These are phyloP conservation scores for Thaumatotibia leucotreta DNA, from an alignment of 1,140 invertebrate genomes.

Conservation along the genomic window DNA sequence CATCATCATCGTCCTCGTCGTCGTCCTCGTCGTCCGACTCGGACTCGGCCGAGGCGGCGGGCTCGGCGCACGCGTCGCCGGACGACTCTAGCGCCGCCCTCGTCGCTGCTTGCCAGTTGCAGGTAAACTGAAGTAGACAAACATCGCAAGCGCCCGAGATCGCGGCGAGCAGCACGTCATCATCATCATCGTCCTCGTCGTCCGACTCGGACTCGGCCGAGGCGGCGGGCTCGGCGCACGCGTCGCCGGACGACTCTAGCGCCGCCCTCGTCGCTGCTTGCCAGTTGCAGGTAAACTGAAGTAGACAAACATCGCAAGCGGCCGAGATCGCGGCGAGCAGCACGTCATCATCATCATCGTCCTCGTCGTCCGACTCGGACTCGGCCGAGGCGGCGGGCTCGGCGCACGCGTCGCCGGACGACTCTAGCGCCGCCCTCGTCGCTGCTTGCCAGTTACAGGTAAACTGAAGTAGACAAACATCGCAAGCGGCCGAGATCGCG, in stretches of 20 bases:
- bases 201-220: too few species aligned
- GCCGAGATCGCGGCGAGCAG: conserved; percentile 55
- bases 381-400: conserved; percentile 59
- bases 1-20: conserved; percentile 50
- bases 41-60: conserved; percentile 62
- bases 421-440: conserved; percentile 64
- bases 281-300: too few species aligned
- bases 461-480: not conserved
- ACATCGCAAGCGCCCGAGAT: too few species aligned
- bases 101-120: conserved; percentile 66
- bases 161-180: too few species aligned
- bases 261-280: too few species aligned
- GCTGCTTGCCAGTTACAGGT: conserved; percentile 71
- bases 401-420: conserved; percentile 57
- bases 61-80: conserved; percentile 54
- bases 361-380: conserved; percentile 68
- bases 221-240: too few species aligned
- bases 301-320: too few species aligned
- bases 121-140: conserved; percentile 35
- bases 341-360: conserved; percentile 47
- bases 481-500: too few species aligned
- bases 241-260: too few species aligned
- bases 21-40: conserved; percentile 70
- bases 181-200: too few species aligned
- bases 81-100: conserved; percentile 67